Evolutionary conservation across 2,113 vertebrate genomes (phyloP).

Genomic region (Setophaga coronata): DNA sequence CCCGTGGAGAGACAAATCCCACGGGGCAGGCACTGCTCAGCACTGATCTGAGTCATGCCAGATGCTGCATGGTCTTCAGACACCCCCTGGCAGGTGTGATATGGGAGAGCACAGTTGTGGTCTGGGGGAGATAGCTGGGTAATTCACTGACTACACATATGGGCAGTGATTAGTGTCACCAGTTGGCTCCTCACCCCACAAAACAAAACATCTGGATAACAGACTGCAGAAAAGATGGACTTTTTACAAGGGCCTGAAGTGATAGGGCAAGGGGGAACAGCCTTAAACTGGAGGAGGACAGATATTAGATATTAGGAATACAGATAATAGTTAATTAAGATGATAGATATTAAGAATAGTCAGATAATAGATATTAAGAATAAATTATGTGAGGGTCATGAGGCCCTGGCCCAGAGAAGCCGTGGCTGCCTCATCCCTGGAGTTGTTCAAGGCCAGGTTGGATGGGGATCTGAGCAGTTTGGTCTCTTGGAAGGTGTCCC

Average conservation of each 20-base stretch:
- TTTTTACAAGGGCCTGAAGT: not conserved
- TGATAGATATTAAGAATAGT: not conserved
- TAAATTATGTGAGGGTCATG: not conserved
- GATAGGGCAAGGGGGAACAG: not conserved
- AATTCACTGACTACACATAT: not conserved
- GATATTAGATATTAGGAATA: not conserved
- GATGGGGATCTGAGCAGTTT: not conserved
- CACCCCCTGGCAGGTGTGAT: not conserved
- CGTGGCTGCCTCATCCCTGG: not conserved
- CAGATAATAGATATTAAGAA: not conserved
- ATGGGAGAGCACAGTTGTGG: rapidly evolving
- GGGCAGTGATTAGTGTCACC: not conserved
- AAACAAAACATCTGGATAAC: not conserved
- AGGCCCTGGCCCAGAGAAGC: not conserved
- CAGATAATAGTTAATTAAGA: too few species aligned
- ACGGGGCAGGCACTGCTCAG: rapidly evolving
- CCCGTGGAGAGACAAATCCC: not conserved
- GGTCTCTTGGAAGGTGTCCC: not conserved
- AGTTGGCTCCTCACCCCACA: rapidly evolving
- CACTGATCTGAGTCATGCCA: not conserved
- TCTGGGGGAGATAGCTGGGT: not conserved
- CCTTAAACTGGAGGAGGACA: not conserved
- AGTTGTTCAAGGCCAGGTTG: not conserved
- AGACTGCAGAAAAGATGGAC: not conserved
- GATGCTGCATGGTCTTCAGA: not conserved